Percentiles rank a stretch among this genome's conserved stretches.
These are phyloP conservation scores for Drosophila funebris DNA, from an alignment of 1,140 invertebrate genomes.

Conservation along the genomic window DNA sequence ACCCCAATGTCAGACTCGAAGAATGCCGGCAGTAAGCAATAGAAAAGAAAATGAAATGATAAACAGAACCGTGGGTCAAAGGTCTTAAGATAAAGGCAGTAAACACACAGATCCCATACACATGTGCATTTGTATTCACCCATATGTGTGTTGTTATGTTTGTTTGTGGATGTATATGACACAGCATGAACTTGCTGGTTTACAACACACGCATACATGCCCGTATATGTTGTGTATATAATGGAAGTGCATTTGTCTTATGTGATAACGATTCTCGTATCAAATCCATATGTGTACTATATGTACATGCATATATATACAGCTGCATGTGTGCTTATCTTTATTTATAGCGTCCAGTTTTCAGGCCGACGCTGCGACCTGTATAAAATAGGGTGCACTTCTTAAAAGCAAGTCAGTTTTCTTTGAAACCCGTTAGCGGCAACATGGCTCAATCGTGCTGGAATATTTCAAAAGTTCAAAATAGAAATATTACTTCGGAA, in stretches of 20 bases:
- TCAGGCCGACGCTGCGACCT: constrained; percentile 27
- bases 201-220: background rate
- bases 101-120: background rate
- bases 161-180: background rate
- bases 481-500: background rate
- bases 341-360: constrained; percentile 23
- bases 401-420: constrained; percentile 53
- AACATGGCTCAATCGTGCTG: constrained; percentile 40
- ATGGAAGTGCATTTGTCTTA: constrained; percentile 11
- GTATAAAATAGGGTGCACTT: constrained; percentile 56
- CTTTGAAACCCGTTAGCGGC: constrained; percentile 47
- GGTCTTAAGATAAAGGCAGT: constrained; percentile 32
- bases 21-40: constrained; percentile 13
- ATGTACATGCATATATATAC: background rate
- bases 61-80: constrained; percentile 31
- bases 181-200: constrained; percentile 9
- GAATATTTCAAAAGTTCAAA: background rate
- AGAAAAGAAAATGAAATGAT: constrained; percentile 31
- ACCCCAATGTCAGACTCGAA: background rate
- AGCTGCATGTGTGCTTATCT: constrained; percentile 48
- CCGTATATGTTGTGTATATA: background rate
- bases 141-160: background rate
- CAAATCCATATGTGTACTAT: constrained; percentile 2
- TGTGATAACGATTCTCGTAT: constrained; percentile 30
- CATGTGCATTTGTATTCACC: background rate